These are phyloP conservation scores for Caenorhabditis imperialis DNA, from an alignment of 2,888 invertebrate genomes.

Conservation along the genomic window DNA sequence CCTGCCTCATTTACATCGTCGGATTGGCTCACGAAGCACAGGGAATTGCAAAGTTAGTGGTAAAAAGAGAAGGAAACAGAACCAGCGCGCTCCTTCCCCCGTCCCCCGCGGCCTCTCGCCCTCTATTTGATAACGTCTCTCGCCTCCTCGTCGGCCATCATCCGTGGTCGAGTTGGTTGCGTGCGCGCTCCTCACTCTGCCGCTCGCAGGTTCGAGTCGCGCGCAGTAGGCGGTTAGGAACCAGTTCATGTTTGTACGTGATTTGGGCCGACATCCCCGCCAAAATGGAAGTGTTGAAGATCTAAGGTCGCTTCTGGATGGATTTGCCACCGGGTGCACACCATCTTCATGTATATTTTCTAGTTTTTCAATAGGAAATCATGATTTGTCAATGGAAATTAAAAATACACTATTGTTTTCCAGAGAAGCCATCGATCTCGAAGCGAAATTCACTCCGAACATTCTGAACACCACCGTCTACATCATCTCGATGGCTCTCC, in stretches of 20 bases:
- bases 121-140: constrained; percentile 1
- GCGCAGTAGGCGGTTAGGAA: constrained; percentile 49
- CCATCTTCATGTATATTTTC: constrained; percentile 47
- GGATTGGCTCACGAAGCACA: constrained; percentile 78
- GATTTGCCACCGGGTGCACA: constrained; percentile 52
- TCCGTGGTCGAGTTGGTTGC: constrained; percentile 42
- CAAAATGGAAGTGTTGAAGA: constrained; percentile 39
- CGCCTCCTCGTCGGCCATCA: not conserved
- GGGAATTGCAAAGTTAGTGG: constrained; percentile 64
- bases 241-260: constrained; percentile 54
- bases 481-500: constrained; percentile 95
- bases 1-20: constrained; percentile 90
- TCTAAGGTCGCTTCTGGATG: constrained; percentile 56
- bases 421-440: constrained; percentile 74
- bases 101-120: not conserved
- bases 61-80: too few species aligned
- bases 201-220: constrained; percentile 21
- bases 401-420: constrained; percentile 48
- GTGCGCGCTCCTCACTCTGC: constrained; percentile 4
- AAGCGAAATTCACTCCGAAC: constrained; percentile 87
- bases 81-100: not conserved
- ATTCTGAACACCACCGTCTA: constrained; percentile 98
- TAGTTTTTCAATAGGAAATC: too few species aligned
- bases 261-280: constrained; percentile 56
- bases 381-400: too few species aligned